Conservation (phyloP, 2,797 vertebrate genomes). For the Lacerta bilineata region DNA sequence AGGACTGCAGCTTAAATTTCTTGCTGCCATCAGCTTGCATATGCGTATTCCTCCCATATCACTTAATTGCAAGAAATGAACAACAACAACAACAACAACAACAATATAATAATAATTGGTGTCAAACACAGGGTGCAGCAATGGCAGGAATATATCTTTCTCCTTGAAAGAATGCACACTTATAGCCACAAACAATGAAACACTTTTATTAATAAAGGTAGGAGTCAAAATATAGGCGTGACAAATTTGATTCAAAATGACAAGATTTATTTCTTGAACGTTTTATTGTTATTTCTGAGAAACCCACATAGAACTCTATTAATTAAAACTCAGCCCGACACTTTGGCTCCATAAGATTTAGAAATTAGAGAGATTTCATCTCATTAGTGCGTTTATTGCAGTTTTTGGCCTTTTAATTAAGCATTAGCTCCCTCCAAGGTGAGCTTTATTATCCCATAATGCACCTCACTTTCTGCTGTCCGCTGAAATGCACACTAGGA, state of each 20-base stretch:
- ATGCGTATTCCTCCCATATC: background rate
- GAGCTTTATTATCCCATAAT: constrained; percentile 72
- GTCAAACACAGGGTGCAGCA: background rate
- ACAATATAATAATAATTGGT: background rate
- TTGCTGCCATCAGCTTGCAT: background rate
- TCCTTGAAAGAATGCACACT: background rate
- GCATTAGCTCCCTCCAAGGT: constrained; percentile 69
- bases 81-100: background rate
- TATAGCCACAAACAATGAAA: constrained; percentile 17
- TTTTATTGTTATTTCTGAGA: constrained; percentile 78
- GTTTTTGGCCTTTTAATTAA: constrained; percentile 69
- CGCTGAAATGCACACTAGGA: constrained; percentile 60
- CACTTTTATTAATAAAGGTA: constrained; percentile 25
- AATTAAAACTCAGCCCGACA: constrained; percentile 76
- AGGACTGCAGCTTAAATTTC: background rate
- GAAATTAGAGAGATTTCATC: constrained; percentile 72
- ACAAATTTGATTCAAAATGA: constrained; percentile 41
- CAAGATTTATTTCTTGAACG: constrained; percentile 65
- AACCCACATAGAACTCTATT: constrained; percentile 73
- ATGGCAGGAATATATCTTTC: constrained; percentile 5
- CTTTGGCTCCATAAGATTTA: constrained; percentile 68
- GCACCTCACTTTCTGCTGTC: constrained; percentile 55
- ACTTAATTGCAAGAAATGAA: background rate
- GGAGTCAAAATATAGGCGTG: constrained; percentile 40
- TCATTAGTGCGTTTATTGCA: constrained; percentile 68